These are phyloP conservation scores for Scolopax mira DNA, from an alignment of 2,113 vertebrate species.

Conservation along the genomic window DNA sequence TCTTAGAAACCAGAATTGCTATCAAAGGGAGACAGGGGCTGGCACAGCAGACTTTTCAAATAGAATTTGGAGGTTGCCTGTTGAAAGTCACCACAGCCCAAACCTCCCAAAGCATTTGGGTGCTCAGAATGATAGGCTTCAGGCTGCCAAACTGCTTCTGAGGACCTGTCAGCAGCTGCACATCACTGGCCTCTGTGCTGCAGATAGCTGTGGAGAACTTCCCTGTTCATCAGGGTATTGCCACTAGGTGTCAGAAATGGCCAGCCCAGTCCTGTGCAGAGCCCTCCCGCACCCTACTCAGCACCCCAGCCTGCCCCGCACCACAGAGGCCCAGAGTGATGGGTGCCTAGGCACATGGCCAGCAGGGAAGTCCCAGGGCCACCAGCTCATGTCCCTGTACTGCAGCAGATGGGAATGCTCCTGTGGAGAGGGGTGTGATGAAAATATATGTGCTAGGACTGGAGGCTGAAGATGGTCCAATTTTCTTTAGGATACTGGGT, in stretches of 20 bases:
- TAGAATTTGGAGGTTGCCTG: not conserved
- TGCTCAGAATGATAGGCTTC: not conserved
- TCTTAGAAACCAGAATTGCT: not conserved
- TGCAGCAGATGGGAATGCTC: not conserved
- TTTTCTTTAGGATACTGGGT: not conserved
- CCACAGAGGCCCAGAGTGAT: not conserved
- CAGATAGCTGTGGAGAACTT: not conserved
- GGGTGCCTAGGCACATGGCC: not conserved
- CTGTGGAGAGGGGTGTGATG: rapidly evolving
- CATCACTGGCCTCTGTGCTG: not conserved
- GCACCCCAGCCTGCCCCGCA: not conserved
- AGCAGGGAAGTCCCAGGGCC: not conserved
- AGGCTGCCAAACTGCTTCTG: not conserved
- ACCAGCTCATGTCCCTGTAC: not conserved
- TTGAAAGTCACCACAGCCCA: not conserved
- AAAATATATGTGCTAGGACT: not conserved
- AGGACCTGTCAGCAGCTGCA: not conserved
- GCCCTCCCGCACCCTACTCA: not conserved
- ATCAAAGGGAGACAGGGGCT: not conserved
- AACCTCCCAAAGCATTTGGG: not conserved
- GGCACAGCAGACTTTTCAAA: not conserved
- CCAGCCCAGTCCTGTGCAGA: not conserved
- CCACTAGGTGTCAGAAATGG: slow-evolving; percentile 66
- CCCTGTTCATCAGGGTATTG: not conserved
- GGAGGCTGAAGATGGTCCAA: not conserved